Evolutionary conservation across 2,113 vertebrate species (phyloP).

Genomic region (Urocolius indicus): DNA sequence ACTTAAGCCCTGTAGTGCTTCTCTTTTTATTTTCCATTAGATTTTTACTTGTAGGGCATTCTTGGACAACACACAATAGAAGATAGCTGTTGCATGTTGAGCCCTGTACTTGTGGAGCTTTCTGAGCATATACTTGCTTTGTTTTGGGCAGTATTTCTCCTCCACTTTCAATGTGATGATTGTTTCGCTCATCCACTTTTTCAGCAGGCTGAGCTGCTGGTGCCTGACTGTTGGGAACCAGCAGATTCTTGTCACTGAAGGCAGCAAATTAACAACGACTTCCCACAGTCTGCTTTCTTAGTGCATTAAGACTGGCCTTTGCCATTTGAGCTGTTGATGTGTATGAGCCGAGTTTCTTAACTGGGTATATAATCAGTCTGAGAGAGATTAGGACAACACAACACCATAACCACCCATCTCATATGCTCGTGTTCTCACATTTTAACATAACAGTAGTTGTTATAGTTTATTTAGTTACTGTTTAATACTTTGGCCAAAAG

Average conservation of each 20-base stretch:
- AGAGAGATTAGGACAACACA: slow-evolving; percentile 20
- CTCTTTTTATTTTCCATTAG: background rate
- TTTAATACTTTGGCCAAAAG: background rate
- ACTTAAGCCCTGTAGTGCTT: background rate
- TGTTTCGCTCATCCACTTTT: slow-evolving; percentile 9
- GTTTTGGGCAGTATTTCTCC: background rate
- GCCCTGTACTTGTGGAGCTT: background rate
- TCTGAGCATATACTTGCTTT: background rate
- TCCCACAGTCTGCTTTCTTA: background rate
- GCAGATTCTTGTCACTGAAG: background rate
- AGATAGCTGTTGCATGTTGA: background rate
- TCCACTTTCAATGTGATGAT: background rate
- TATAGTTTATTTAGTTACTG: background rate
- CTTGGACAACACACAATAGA: background rate
- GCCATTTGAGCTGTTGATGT: slow-evolving; percentile 37
- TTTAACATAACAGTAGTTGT: background rate
- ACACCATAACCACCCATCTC: background rate
- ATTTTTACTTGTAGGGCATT: background rate
- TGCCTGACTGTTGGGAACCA: background rate
- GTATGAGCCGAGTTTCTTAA: slow-evolving; percentile 6
- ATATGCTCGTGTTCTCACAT: background rate
- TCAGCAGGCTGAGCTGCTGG: background rate
- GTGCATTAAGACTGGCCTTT: slow-evolving; percentile 35
- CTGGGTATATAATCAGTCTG: background rate
- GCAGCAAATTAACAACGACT: slow-evolving; percentile 29